A percentile compares a stretch with the other conserved stretches of the same genome.
phyloP scores from a whole-genome alignment of 2,113 vertebrate species.

The Cyanoramphus novaezelandiae region DNA sequence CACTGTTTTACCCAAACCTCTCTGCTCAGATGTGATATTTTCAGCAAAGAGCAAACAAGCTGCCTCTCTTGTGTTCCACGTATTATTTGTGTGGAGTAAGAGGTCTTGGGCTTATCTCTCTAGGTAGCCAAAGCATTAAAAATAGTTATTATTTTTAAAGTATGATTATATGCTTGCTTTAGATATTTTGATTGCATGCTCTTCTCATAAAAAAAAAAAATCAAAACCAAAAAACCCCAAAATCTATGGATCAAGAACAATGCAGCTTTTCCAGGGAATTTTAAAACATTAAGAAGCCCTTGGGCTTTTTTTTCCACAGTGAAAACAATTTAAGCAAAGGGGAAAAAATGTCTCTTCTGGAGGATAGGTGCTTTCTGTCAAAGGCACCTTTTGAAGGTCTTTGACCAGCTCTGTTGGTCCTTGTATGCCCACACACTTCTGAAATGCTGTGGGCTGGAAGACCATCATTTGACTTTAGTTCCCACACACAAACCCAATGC shows the following conservation, averaged over 20 bases:
- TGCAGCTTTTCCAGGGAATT: background rate
- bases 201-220: background rate
- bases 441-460: background rate
- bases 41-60: background rate
- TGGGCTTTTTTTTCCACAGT: background rate
- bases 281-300: background rate
- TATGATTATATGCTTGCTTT: background rate
- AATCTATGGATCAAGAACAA: background rate
- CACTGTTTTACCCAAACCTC: background rate
- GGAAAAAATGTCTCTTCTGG: background rate
- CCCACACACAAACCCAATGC: rapidly evolving
- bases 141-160: background rate
- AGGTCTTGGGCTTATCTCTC: background rate
- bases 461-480: background rate
- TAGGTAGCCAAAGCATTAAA: background rate
- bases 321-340: background rate
- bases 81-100: background rate
- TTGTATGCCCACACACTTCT: background rate
- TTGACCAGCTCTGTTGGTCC: background rate
- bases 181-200: background rate
- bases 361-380: background rate
- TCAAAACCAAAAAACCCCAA: background rate
- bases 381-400: background rate
- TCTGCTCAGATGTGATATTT: background rate
- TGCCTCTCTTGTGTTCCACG: rapidly evolving